Evolutionary conservation across 2,888 invertebrate species (phyloP), one percentile per base, ranked within the genome.

Genomic region (Lepidochrysops patricia): DNA sequence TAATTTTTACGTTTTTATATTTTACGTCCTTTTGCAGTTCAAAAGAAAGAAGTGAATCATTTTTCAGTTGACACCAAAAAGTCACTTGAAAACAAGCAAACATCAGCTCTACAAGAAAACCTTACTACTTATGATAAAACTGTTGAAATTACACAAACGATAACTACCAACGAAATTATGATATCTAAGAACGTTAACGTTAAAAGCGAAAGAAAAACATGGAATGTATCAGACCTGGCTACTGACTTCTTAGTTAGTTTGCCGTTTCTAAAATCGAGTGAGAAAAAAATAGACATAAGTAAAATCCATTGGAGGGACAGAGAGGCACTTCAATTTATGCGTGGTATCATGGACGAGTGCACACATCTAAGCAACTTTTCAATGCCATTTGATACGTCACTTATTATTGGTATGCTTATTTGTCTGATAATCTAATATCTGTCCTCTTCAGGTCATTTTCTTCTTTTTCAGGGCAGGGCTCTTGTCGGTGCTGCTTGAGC

Each of bases 341-440:
- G 96, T 57, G 98, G 98, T 0, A 94, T 99, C 68, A 99, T 99
- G 99, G 99, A 99, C 76, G 98, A 99, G 80, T 99, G 98, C 78
- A 99, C 99, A 0, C 98, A 98, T 85, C 89, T 99, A 43, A 96
- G 94, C 67, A 98, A 98, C 83, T 99, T 98, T 76, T 94, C 97
- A 1, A 89, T 93, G 13, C 96, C 96, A 0, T 93, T 93, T 57
- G 98, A 99, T 75, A 96, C 98, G 0, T 94, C 94, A 7, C 88
- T 98, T 57, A 95, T 97, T 62, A 97, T 97, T 65, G 90, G 90
- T 90, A 66, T 70, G 84, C 76, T 15, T 15, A 57, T 26, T 7
- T 29, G 7, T 43, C n/a, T n/a, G n/a, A n/a, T n/a, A n/a, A n/a
- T n/a, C n/a, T n/a, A n/a, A n/a, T n/a, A n/a, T n/a, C n/a, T n/a